Evolutionary conservation across 2,888 invertebrate species (phyloP).

Genomic region (Hipparchia sbordonii): DNA sequence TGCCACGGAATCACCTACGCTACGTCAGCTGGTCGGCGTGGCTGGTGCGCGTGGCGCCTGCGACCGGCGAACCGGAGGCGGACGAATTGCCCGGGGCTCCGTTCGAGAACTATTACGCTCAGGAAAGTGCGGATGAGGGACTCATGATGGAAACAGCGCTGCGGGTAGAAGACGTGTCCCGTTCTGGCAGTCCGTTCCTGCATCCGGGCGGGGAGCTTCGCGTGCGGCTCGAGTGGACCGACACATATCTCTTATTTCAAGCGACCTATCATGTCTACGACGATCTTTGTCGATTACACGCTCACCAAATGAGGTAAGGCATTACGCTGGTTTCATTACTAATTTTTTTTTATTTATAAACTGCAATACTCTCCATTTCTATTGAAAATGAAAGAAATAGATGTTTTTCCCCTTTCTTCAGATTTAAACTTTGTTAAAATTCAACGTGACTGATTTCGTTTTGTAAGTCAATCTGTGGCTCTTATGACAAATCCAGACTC

Average conservation of each 20-base stretch:
- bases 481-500: too few species aligned
- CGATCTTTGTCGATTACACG: constrained; percentile 90
- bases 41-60: constrained; percentile 77
- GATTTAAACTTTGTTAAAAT: too few species aligned
- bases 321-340: neutral
- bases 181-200: constrained; percentile 86
- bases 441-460: too few species aligned
- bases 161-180: constrained; percentile 87
- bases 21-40: constrained; percentile 89
- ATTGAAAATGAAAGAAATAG: neutral
- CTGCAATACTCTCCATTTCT: neutral
- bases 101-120: constrained; percentile 90
- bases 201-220: constrained; percentile 88
- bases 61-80: constrained; percentile 85
- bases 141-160: constrained; percentile 91
- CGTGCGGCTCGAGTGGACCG: constrained; percentile 92
- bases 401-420: too few species aligned
- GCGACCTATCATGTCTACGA: constrained; percentile 93
- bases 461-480: too few species aligned
- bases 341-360: neutral
- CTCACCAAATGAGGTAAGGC: constrained; percentile 90
- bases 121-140: constrained; percentile 90
- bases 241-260: constrained; percentile 90
- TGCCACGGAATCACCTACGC: constrained; percentile 88
- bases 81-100: constrained; percentile 88